Conservation (phyloP, 2,888 invertebrate species). For the Lypha dubia region DNA sequence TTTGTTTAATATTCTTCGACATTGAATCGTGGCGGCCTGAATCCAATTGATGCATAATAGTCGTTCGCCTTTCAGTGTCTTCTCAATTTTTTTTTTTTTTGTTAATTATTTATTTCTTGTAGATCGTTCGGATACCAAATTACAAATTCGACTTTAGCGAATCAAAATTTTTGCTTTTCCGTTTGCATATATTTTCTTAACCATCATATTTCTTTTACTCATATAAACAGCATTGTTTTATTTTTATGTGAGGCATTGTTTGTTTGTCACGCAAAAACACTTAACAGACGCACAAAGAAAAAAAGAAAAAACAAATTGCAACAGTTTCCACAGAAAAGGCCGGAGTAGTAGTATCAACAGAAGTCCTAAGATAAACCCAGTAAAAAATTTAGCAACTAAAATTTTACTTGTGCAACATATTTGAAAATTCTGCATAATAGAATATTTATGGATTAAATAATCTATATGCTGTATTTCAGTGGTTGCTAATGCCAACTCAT, state of each 20-base stretch:
- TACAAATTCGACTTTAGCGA: not conserved
- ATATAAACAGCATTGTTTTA: slow-evolving; percentile 1
- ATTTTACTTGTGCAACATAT: too few relatives aligned
- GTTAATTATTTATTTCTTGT: too few relatives aligned
- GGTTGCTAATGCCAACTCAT: too few relatives aligned
- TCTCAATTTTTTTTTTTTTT: too few relatives aligned
- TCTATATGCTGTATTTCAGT: too few relatives aligned
- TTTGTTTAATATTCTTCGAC: too few relatives aligned
- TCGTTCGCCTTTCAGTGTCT: too few relatives aligned
- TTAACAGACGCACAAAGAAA: not conserved
- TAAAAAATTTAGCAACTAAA: too few relatives aligned
- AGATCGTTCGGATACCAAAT: not conserved
- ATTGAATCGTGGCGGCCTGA: too few relatives aligned
- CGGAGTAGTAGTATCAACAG: not conserved
- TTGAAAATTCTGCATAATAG: too few relatives aligned
- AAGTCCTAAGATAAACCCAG: not conserved
- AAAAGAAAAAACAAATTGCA: not conserved
- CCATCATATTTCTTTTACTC: slow-evolving; percentile 13
- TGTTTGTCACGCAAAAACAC: slow-evolving; percentile 9
- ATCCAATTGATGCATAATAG: too few relatives aligned
- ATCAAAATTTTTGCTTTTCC: not conserved
- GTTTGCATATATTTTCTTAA: not conserved
- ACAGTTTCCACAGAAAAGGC: not conserved
- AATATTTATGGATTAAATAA: too few relatives aligned
- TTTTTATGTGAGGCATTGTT: slow-evolving; percentile 16